Evolutionary conservation across 1,140 invertebrate genomes (phyloP).

Genomic region (Habropoda laboriosa): DNA sequence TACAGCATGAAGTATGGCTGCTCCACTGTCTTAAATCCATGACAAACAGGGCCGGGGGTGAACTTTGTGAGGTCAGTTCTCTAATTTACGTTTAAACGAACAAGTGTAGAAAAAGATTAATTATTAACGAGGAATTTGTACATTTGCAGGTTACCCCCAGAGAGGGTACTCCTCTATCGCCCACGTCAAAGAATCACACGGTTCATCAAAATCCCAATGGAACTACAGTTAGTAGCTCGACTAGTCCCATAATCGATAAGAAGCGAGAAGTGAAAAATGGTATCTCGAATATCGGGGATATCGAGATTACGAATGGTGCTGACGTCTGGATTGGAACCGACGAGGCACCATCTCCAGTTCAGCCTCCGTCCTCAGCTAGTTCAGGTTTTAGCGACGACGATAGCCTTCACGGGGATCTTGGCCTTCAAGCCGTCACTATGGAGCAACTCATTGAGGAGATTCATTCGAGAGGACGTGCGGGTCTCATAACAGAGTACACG

Average conservation of each 20-base stretch:
- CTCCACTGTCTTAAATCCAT: constrained; percentile 87
- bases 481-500: constrained; percentile 91
- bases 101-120: no score
- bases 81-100: no score
- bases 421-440: constrained; percentile 84
- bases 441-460: constrained; percentile 91
- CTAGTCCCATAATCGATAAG: constrained; percentile 77
- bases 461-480: constrained; percentile 87
- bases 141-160: constrained; percentile 73
- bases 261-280: constrained; percentile 75
- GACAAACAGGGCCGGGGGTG: constrained; percentile 83
- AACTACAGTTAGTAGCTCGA: constrained; percentile 72
- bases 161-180: constrained; percentile 77
- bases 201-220: constrained; percentile 71
- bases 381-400: constrained; percentile 95
- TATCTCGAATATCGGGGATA: constrained; percentile 73
- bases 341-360: constrained; percentile 84
- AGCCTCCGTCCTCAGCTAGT: constrained; percentile 89
- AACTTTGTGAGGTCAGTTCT: constrained; percentile 76
- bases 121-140: neutral
- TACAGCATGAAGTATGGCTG: constrained; percentile 95
- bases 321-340: constrained; percentile 76
- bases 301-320: constrained; percentile 79
- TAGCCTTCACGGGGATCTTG: constrained; percentile 87
- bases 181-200: constrained; percentile 71